Evolutionary conservation across 2,888 invertebrate species (phyloP), one percentile per base, ranked within the genome.

Genomic region (Hirtodrosophila alboralis): DNA sequence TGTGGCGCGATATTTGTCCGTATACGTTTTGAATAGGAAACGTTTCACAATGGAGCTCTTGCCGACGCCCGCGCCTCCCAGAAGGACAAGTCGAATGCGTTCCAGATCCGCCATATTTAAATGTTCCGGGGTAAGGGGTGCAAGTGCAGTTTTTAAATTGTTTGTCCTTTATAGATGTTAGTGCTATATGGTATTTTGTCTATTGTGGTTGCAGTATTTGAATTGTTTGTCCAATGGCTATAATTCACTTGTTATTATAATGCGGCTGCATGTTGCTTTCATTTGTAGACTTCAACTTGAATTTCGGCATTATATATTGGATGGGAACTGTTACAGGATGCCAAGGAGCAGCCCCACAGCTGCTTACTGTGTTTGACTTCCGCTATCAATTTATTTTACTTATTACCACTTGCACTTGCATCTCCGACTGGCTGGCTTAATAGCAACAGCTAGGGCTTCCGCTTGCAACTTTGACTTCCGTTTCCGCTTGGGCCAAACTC

Each of bases 31-130:
- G 86, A 94, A 94, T 53, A 97, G 92, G 86, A 96, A 95, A 44
- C 96, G 92, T 78, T 95, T 94, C 45, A 97, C 93, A 75, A 97
- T 95, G 79, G 95, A 94, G 87, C 95, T 96, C 90, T 97, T 97
- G 9, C 97, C 97, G 6, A 96, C 96, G 28, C 94, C 94, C 1
- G 95, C 93, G 1, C 96, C 95, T 5, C 97, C 97, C 34, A 97
- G 91, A 37, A 96, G 93, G 52, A 97, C 96, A 83, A 97, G 92
- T 53, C 96, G 93, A 87, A 96, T 95, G 70, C 96, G 92, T 90
- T 96, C 95, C 89, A 93, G 92, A 88, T 95, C 95, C 60, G 94
- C 92, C 94, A 94, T 94, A 57, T 18, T 18, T 1, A 5, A 18
- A 21, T 49, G 52, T 54, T 34, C 21, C 30, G 8, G 23, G 23